A percentile compares a stretch with the other conserved stretches of the same genome.
These are phyloP conservation scores for Porites lobata DNA, from an alignment of 92 coral and sea anemone species.

Conservation along the genomic window DNA sequence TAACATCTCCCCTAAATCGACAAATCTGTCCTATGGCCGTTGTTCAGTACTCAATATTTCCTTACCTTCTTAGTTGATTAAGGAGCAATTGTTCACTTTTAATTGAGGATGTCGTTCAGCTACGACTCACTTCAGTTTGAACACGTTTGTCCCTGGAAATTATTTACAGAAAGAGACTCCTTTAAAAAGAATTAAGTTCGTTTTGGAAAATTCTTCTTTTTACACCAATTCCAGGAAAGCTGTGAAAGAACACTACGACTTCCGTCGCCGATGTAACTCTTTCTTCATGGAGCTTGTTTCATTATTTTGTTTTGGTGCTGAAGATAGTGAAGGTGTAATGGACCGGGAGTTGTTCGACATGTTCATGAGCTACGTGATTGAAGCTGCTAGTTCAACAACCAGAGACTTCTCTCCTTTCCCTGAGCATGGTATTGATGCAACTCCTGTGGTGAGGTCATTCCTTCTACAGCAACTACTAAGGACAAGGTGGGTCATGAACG, in stretches of 20 bases:
- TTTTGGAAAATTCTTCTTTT: neutral
- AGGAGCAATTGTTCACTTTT: no score
- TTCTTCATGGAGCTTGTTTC: conserved; percentile 94
- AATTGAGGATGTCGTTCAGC: no score
- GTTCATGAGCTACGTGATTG: conserved; percentile 83
- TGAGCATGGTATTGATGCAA: conserved; percentile 85
- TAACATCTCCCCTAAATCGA: no score
- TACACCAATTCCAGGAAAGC: conserved; percentile 47
- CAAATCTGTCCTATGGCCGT: no score
- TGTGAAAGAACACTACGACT: conserved; percentile 63
- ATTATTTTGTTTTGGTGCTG: conserved; percentile 82
- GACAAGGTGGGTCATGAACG: conserved; percentile 46
- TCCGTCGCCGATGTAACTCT: conserved; percentile 86
- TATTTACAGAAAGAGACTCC: neutral
- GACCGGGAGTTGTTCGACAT: conserved; percentile 78
- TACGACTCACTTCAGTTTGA: no score
- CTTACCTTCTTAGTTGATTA: no score
- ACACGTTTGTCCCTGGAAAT: no score
- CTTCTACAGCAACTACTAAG: conserved; percentile 85
- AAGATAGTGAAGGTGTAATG: conserved; percentile 38
- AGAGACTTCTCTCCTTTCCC: conserved; percentile 87
- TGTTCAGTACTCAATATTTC: no score
- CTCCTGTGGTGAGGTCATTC: conserved; percentile 91
- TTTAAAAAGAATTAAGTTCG: no score
- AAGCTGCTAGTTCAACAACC: conserved; percentile 64